These are phyloP conservation scores for Toxotes lorentzi DNA, from an alignment of 2,797 vertebrate species.

Conservation along the genomic window DNA sequence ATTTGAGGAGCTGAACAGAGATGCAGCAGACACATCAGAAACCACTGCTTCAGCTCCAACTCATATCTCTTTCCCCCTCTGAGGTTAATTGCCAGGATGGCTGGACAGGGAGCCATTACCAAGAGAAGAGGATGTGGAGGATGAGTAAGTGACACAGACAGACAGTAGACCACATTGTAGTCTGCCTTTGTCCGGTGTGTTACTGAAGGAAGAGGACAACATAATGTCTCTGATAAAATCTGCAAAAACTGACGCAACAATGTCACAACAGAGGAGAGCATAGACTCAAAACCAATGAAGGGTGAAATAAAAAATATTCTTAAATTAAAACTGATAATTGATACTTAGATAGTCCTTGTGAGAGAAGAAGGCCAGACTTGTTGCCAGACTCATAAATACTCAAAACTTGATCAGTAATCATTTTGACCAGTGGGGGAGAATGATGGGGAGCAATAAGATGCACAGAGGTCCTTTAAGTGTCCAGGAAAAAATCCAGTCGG, in stretches of 20 bases:
- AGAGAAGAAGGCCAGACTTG: neutral
- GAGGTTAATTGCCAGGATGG: conserved; percentile 37
- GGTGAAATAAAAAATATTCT: neutral
- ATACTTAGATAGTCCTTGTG: neutral
- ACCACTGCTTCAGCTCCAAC: conserved; percentile 1
- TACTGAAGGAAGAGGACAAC: neutral
- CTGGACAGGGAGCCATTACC: conserved; percentile 35
- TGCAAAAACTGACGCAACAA: neutral
- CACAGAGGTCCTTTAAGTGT: neutral
- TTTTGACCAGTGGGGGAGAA: neutral
- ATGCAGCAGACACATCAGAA: conserved; percentile 12
- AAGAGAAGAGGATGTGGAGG: conserved; percentile 35
- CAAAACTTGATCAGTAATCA: neutral
- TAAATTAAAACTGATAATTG: neutral
- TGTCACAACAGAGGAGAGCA: neutral
- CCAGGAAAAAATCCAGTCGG: conserved; percentile 9
- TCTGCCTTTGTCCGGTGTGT: conserved; percentile 21
- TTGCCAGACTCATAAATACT: neutral
- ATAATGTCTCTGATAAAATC: neutral
- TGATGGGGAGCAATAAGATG: neutral
- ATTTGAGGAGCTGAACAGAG: conserved; percentile 3
- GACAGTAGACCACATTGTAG: conserved; percentile 5
- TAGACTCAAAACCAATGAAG: neutral
- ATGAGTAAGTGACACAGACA: conserved; percentile 21
- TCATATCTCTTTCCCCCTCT: conserved; percentile 14